A percentile compares a stretch with the other conserved stretches of the same genome.
Conservation (phyloP, 2,113 vertebrate genomes). For the Pycnonotus jocosus region DNA sequence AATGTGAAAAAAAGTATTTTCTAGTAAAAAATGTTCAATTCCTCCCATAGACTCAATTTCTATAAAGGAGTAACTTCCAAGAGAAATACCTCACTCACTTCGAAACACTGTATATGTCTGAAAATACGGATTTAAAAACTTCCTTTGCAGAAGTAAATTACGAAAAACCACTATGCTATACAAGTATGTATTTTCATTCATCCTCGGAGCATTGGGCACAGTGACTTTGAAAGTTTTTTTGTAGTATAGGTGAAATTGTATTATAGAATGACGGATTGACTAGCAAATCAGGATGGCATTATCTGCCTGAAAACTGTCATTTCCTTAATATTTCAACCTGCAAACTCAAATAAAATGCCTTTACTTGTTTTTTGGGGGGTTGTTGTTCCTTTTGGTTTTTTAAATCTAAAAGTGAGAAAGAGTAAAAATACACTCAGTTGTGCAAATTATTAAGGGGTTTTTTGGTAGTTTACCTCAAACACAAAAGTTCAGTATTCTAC, state of each 20-base stretch:
- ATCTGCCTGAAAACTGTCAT: neutral
- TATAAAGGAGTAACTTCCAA: neutral
- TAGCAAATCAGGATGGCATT: neutral
- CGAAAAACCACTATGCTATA: neutral
- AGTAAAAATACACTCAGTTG: neutral
- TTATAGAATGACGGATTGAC: accelerated
- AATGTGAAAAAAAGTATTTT: neutral
- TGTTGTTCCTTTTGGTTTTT: neutral
- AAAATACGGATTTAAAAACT: neutral
- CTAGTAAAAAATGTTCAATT: neutral
- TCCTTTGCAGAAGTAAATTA: neutral
- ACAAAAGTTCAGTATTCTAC: neutral
- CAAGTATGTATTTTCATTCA: neutral
- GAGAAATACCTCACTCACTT: neutral
- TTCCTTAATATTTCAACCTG: neutral
- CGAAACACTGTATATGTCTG: neutral
- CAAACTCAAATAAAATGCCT: neutral
- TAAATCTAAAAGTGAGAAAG: neutral
- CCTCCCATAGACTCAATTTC: neutral
- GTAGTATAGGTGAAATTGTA: neutral
- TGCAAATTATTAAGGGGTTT: neutral
- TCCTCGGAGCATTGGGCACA: neutral
- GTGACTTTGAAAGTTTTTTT: neutral
- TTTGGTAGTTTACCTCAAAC: neutral
- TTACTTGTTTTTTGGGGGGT: neutral